Conservation (phyloP, 2,888 invertebrate species). For the Sinelater perroti region DNA sequence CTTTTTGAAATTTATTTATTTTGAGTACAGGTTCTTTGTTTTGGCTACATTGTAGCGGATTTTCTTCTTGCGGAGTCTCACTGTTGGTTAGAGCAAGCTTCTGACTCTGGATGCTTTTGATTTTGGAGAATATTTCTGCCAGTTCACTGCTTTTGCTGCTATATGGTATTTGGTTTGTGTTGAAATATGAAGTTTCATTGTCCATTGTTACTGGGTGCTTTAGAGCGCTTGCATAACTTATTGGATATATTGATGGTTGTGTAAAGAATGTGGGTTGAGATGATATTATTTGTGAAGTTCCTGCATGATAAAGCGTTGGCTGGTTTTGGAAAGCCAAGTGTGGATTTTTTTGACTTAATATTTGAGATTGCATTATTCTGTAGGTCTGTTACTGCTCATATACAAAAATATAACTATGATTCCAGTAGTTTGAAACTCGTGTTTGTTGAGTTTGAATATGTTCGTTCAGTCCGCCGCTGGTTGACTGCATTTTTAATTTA, state of each 20-base stretch:
- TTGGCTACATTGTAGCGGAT: background rate
- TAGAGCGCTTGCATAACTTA: background rate
- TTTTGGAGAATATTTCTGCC: background rate
- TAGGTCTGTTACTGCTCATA: background rate
- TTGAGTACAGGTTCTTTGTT: too few relatives aligned
- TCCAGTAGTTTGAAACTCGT: too few relatives aligned
- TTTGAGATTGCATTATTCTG: too few relatives aligned
- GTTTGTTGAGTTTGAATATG: background rate
- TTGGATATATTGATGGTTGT: too few relatives aligned
- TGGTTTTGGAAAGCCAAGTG: background rate
- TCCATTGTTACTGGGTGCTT: background rate
- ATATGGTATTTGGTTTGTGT: background rate
- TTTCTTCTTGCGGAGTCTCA: background rate
- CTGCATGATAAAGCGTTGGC: too few relatives aligned
- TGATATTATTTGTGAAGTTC: background rate
- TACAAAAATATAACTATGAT: background rate
- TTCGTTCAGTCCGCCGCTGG: background rate
- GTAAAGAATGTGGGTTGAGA: background rate
- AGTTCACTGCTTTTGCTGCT: background rate
- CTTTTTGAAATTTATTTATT: slow-evolving; percentile 2
- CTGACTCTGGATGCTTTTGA: background rate
- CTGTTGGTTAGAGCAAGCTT: background rate
- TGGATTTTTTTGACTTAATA: too few relatives aligned
- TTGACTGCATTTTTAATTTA: background rate
- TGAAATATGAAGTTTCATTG: background rate